These are phyloP conservation scores for Theocolax elegans DNA, from an alignment of 1,140 invertebrate genomes.

Conservation along the genomic window DNA sequence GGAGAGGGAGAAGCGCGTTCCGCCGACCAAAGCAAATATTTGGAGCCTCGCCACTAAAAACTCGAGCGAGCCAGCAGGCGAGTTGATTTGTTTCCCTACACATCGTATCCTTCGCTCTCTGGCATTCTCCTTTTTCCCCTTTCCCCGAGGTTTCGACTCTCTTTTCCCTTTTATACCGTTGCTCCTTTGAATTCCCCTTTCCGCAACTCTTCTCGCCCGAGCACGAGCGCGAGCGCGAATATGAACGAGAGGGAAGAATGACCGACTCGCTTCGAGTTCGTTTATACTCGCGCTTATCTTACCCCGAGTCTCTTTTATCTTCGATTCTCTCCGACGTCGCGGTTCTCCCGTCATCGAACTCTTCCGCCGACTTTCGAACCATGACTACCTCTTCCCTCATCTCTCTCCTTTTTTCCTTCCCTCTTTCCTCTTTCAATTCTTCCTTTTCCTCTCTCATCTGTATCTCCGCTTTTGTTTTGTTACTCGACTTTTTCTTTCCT, in stretches of 20 bases:
- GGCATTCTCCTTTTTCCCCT: constrained; percentile 24
- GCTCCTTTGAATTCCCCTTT: constrained; percentile 32
- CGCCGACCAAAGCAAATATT: constrained; percentile 64
- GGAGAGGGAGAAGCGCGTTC: constrained; percentile 30
- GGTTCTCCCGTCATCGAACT: constrained; percentile 11
- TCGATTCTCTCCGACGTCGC: neutral
- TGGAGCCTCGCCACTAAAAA: constrained; percentile 68
- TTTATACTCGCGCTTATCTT: neutral
- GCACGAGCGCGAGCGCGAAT: constrained; percentile 8
- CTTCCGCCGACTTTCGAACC: constrained; percentile 18
- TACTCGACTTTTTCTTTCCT: neutral
- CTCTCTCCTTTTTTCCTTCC: neutral
- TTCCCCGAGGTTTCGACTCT: neutral
- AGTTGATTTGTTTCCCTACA: constrained; percentile 66
- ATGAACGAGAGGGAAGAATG: constrained; percentile 20
- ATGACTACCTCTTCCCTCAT: neutral
- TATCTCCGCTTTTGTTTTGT: constrained; percentile 1
- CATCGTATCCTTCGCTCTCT: constrained; percentile 48
- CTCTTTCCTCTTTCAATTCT: neutral
- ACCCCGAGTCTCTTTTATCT: constrained; percentile 20
- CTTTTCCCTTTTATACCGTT: constrained; percentile 10
- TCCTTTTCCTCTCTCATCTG: too few relatives aligned
- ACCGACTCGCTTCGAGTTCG: neutral
- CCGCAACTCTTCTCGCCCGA: neutral
- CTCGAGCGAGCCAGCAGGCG: constrained; percentile 64